Evolutionary conservation across 2,797 vertebrate genomes (phyloP), one percentile per base, ranked within the genome.

Genomic region (Esox masquinongy): DNA sequence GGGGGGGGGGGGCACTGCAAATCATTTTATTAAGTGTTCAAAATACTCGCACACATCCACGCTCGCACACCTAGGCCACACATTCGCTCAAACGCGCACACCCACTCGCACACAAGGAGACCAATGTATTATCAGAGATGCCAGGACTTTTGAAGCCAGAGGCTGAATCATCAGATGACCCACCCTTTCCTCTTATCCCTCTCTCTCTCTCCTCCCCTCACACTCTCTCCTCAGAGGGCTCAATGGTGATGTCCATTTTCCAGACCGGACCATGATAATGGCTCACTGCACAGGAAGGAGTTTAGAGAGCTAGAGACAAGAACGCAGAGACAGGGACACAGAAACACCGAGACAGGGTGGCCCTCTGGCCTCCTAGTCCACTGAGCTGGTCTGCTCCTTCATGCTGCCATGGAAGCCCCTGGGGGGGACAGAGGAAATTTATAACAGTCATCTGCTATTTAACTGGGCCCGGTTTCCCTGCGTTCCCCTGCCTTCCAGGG

Each of bases 1-100:
- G 84, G 85, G 82, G 75, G 80, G 83, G 89, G 82, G 43, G 43
- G 43, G 43, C 36, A 39, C 80, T 87, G 82, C 89, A 92, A 90
- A 92, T 92, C 70, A 85, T 90, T 93, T 92, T 92, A 94, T 92
- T 90, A 94, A 92, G 90, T 93, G 88, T 87, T 88, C 86, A 84
- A 84, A 89, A 88, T 81, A 80, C 75, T 84, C 84, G 77, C 77
- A 87, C 85, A 83, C 74, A 79, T 70, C 74, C 77, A 36, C 77
- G n/a, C 31, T 6, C 80, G 26, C 79, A 77, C 72, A 77, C 73
- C 75, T 77, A 68, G 74, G 22, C 50, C 71, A 47, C 43, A 49
- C 50, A 74, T 56, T 19, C 71, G 53, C 69, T 73, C 69, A 77
- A 51, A 73, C 78, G 70, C 19, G 61, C 39, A 39, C 43, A 53